Evolutionary conservation across 2,797 vertebrate species (phyloP).

Genomic region (Pteropus rufus): DNA sequence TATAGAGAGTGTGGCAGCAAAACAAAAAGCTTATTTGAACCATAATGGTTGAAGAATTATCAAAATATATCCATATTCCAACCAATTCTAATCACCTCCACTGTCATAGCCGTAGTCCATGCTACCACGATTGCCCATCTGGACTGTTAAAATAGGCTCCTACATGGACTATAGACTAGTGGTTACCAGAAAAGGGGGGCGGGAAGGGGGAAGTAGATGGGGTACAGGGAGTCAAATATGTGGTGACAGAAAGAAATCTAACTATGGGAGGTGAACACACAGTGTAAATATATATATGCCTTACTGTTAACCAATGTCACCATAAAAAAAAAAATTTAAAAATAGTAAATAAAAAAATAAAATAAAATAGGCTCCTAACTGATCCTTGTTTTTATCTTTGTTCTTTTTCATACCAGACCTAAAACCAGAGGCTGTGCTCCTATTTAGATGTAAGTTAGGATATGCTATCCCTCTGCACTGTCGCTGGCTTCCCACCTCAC

Average conservation of each 20-base stretch:
- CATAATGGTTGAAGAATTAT: conserved; percentile 25
- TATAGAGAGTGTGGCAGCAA: conserved; percentile 20
- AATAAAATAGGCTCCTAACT: not conserved
- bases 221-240: too few relatives aligned
- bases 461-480: not conserved
- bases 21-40: conserved; percentile 37
- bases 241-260: too few relatives aligned
- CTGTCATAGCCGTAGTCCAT: not conserved
- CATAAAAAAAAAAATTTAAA: too few relatives aligned
- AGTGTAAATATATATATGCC: too few relatives aligned
- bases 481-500: not conserved
- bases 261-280: too few relatives aligned
- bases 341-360: too few relatives aligned
- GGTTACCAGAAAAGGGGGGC: too few relatives aligned
- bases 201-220: too few relatives aligned
- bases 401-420: not conserved
- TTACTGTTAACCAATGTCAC: too few relatives aligned
- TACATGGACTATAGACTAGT: too few relatives aligned
- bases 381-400: conserved; percentile 5
- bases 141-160: not conserved
- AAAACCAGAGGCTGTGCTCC: not conserved
- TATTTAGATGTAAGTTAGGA: not conserved
- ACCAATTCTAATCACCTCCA: not conserved
- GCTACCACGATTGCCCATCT: not conserved
- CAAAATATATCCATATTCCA: conserved; percentile 13